These are phyloP conservation scores for Sinocyclocheilus anshuiensis DNA, from an alignment of 2,113 vertebrate species.

Conservation along the genomic window DNA sequence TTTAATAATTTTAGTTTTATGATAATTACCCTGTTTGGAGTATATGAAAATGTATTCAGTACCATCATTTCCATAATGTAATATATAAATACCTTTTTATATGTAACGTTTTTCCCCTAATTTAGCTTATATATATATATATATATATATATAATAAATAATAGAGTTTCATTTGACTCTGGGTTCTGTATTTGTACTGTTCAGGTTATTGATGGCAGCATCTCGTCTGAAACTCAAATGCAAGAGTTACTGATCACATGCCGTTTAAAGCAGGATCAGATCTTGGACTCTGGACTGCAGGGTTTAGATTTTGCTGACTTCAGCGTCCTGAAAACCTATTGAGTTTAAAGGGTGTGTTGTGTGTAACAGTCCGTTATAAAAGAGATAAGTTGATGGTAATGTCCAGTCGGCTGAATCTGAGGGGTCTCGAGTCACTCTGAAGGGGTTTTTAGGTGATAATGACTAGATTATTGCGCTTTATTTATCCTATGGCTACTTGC, in stretches of 20 bases:
- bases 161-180: background rate
- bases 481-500: background rate
- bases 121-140: no score
- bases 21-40: no score
- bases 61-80: no score
- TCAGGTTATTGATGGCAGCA: background rate
- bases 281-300: constrained; percentile 59
- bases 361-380: background rate
- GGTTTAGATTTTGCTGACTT: background rate
- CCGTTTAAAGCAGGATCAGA: background rate
- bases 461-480: background rate
- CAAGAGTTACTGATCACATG: constrained; percentile 16
- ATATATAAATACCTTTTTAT: no score
- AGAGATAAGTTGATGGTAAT: background rate
- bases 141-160: no score
- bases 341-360: background rate
- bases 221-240: constrained; percentile 43
- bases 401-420: background rate
- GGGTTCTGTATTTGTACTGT: background rate
- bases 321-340: background rate
- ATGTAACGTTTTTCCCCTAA: no score
- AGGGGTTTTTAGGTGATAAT: background rate
- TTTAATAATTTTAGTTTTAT: no score
- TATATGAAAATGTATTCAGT: no score
- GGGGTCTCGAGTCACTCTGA: background rate